Evolutionary conservation across 2,113 vertebrate genomes (phyloP).

Genomic region (Coryphaenoides rupestris): DNA sequence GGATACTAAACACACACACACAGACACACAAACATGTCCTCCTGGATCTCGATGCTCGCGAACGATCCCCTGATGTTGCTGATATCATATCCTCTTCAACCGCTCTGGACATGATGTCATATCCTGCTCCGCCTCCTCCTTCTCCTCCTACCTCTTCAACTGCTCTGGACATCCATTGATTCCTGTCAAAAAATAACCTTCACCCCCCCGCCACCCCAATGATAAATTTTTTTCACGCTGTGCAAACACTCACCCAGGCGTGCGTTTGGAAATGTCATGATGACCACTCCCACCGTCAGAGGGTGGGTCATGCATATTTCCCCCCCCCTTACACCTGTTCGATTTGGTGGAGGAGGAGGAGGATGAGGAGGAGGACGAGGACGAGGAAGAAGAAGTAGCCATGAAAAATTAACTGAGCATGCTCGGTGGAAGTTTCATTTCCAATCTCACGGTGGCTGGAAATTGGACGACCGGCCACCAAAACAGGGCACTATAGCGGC

Average conservation of each 20-base stretch:
- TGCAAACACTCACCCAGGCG: conserved; percentile 73
- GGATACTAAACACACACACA: no score
- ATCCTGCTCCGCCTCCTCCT: neutral
- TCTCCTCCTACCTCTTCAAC: conserved; percentile 20
- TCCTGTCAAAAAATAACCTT: conserved; percentile 51
- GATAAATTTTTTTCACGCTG: conserved; percentile 70
- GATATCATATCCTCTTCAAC: no score
- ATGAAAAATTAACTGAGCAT: conserved; percentile 66
- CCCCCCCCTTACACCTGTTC: conserved; percentile 67
- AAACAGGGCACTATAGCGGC: neutral
- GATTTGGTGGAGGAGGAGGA: conserved; percentile 52
- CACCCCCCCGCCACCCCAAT: conserved; percentile 20
- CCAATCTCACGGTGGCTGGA: conserved; percentile 48
- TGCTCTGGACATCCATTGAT: conserved; percentile 59
- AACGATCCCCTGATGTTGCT: no score
- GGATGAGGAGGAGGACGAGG: neutral
- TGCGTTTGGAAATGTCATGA: conserved; percentile 73
- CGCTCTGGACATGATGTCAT: no score
- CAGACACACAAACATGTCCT: no score
- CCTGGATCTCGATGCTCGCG: no score
- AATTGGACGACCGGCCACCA: conserved; percentile 24
- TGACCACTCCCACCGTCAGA: conserved; percentile 47
- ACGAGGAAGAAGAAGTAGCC: conserved; percentile 12
- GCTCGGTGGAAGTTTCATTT: conserved; percentile 66
- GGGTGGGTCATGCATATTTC: conserved; percentile 74